Evolutionary conservation across 2,113 vertebrate genomes (phyloP), one percentile per base, ranked within the genome.

Genomic region (Gallinago undulata): DNA sequence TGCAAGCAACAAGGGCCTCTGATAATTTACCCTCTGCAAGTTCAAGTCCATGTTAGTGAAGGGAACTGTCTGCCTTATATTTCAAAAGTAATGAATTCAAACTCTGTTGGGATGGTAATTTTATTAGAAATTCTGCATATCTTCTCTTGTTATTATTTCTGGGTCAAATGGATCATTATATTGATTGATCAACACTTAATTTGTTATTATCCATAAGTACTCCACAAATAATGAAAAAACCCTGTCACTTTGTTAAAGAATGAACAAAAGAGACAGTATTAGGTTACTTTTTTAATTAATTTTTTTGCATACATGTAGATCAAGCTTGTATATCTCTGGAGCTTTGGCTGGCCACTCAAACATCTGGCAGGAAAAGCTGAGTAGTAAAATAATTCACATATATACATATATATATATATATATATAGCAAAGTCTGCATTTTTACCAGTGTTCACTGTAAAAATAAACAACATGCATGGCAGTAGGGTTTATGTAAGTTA

Each of bases 51-150:
- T 70, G 72, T 92, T 94, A 95, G 90, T 94, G 84, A 85, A 91
- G 69, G 8, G 8, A 94, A 59, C 83, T 82, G 77, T 82, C 96
- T 96, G 79, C 84, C 81, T 96, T 96, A 14, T 66, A 85, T 96
- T 97, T 97, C 83, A 92, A 78, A 97, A 94, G 87, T 96, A 97
- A 97, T 96, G 92, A 95, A 93, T 89, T 96, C 73, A 89, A 92
- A 96, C 94, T 96, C 96, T 94, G n/a, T 82, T 96, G 95, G 89
- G 96, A 97, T 93, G 87, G 64, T 93, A 78, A 84, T 93, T 97
- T 96, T 94, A 97, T 97, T 97, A 91, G 70, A 94, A 96, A 93
- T 90, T 89, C 84, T 87, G 33, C 41, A 13, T 95, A 60, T 90
- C 69, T 78, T 92, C 63, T 83, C 68, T 88, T 95, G 33, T 86